Base-by-base conservation (phyloP, 2,113 vertebrate species). In the Onychorhynchus coronatus region DNA sequence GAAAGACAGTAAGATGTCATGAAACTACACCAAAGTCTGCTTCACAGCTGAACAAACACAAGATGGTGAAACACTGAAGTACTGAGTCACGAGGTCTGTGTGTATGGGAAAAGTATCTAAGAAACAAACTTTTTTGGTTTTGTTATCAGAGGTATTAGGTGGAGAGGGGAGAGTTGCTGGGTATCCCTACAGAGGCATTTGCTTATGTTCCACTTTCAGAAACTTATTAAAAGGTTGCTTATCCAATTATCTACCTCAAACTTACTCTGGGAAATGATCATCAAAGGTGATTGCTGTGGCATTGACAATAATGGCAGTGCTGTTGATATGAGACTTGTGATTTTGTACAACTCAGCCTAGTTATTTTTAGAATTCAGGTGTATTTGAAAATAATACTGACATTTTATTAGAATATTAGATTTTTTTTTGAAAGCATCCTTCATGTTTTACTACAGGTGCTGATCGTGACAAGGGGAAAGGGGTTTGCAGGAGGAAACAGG, bases 1-100 rank as follows among this genome's bases (percentile, higher is more conserved):
- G 74, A 56, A 93, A 65, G 4, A 46, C 12, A 33, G 9, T 11
- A 50, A 76, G 7, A 55, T 16, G 12, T 20, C 23, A 28, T 13
- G 7, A 19, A 89, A n/a, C 24, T 49, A 5, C 21, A 46, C 7
- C 11, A 42, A 50, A 33, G 50, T 25, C 58, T 65, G 13, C 16
- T 80, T 63, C 37, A 55, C 18, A 2, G 24, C 53, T 55, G 25
- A 50, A 47, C 9, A 56, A 77, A 59, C 21, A 27, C 3, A 56
- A 74, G 27, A 27, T 7, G 16, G 49, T 71, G 35, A 92, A 85
- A 44, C 16, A 49, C 8, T 18, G 31, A 78, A 53, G 16, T 52
- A 81, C 24, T 58, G 37, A 55, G 10, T 52, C 41, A 23, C 0
- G 0, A 73, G 37, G 8, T 42, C 33, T 56, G 7, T 6, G 8